phyloP scores from a whole-genome alignment of 2,888 invertebrate species.

The Dasysyrphus albostriatus region DNA sequence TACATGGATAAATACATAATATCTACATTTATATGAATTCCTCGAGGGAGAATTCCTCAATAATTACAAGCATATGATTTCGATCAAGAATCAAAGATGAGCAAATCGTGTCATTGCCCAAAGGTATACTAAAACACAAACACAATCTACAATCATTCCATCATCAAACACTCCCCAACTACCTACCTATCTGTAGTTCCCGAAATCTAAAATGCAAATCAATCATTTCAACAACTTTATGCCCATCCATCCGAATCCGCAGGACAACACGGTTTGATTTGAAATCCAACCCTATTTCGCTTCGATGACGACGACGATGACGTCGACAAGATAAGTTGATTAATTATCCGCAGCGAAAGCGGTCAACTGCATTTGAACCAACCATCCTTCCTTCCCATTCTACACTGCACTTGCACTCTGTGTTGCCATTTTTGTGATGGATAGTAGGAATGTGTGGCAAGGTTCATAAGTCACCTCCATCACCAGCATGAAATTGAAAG shows the following conservation, averaged over 20 bases:
- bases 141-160: slow-evolving; percentile 2
- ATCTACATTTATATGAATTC: background rate
- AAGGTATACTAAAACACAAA: slow-evolving; percentile 8
- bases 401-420: background rate
- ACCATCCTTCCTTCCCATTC: background rate
- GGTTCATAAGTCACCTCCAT: slow-evolving; percentile 71
- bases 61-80: slow-evolving; percentile 53
- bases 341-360: slow-evolving; percentile 74
- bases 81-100: slow-evolving; percentile 30
- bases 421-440: background rate
- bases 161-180: background rate
- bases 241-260: background rate
- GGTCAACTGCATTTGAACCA: slow-evolving; percentile 50
- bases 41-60: slow-evolving; percentile 20
- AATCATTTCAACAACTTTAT: slow-evolving; percentile 57
- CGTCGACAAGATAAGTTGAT: slow-evolving; percentile 63
- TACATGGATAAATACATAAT: background rate
- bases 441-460: slow-evolving; percentile 40
- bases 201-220: slow-evolving; percentile 69
- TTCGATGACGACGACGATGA: background rate
- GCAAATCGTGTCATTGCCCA: slow-evolving; percentile 45
- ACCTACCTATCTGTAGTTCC: background rate
- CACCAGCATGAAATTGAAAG: background rate
- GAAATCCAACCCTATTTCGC: background rate
- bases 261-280: slow-evolving; percentile 5